Percentiles rank a stretch among this genome's conserved stretches.
These are phyloP conservation scores for Epirrhoe alternata DNA, from an alignment of 2,888 invertebrate species.

Conservation along the genomic window DNA sequence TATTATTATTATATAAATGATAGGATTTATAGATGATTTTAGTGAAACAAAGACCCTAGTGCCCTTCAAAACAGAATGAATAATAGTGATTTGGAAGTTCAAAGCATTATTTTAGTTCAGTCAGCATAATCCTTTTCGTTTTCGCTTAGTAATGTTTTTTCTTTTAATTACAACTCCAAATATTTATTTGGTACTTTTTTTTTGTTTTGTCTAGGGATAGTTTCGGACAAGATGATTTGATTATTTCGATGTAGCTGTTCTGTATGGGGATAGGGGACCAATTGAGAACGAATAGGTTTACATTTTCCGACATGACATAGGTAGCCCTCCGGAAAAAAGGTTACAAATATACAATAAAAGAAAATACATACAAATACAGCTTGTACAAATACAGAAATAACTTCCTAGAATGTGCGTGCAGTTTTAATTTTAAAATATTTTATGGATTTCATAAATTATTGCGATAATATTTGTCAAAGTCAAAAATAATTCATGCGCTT, in stretches of 20 bases:
- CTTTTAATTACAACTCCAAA: no score
- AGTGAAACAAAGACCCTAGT: no score
- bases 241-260: conserved; percentile 38
- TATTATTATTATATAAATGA: no score
- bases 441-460: neutral
- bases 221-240: conserved; percentile 36
- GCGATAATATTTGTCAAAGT: neutral
- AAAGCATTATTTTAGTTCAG: neutral
- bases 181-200: no score
- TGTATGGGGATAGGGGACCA: conserved; percentile 26
- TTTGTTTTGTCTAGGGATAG: conserved; percentile 5
- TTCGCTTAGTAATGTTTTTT: neutral
- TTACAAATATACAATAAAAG: neutral
- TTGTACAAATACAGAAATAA: neutral
- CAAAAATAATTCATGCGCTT: neutral
- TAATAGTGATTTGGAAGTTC: no score
- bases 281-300: conserved; percentile 39
- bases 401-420: neutral
- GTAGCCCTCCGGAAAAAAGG: conserved; percentile 35
- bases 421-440: neutral
- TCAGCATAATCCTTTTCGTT: neutral
- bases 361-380: neutral
- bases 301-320: conserved; percentile 35
- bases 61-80: no score
- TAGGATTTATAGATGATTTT: neutral